phyloP scores from a whole-genome alignment of 2,797 vertebrate species.

The Mormyrus hasselquistii region DNA sequence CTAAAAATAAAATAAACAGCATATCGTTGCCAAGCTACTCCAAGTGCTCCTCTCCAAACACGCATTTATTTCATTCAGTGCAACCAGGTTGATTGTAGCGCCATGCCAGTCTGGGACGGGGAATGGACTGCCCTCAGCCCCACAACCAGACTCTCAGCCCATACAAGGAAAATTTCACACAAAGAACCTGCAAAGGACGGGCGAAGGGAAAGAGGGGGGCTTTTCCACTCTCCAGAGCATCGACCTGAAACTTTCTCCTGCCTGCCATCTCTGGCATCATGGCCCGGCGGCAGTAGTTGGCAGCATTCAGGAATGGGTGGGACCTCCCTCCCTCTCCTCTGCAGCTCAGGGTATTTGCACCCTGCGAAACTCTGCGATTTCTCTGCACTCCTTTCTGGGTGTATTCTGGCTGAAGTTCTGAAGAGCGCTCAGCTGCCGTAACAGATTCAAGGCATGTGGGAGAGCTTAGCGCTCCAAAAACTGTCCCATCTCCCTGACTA shows the following conservation, averaged over 20 bases:
- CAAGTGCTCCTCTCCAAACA: slow-evolving; percentile 27
- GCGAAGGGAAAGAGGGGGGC: neutral
- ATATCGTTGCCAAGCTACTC: slow-evolving; percentile 34
- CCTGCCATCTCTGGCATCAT: neutral
- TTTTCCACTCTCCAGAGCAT: neutral
- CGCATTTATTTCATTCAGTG: slow-evolving; percentile 33
- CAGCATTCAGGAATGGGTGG: neutral
- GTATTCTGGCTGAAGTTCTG: slow-evolving; percentile 20
- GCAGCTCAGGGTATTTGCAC: neutral
- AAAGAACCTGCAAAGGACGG: neutral
- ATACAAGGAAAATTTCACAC: slow-evolving; percentile 23
- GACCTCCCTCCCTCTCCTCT: neutral
- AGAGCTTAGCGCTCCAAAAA: slow-evolving; percentile 25
- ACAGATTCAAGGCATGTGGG: slow-evolving; percentile 29
- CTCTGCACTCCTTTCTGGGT: neutral
- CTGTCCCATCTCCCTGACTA: neutral
- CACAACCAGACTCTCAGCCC: slow-evolving; percentile 10
- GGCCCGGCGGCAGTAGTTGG: neutral
- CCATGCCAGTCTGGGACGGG: slow-evolving; percentile 2
- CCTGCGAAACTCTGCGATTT: neutral
- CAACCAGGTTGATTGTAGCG: neutral
- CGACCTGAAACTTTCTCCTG: neutral
- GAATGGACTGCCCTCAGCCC: neutral
- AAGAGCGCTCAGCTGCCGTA: slow-evolving; percentile 25
- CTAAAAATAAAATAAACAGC: slow-evolving; percentile 39